Conservation (phyloP, 2,797 vertebrate species). For the Neosilurus mollespiculum region DNA sequence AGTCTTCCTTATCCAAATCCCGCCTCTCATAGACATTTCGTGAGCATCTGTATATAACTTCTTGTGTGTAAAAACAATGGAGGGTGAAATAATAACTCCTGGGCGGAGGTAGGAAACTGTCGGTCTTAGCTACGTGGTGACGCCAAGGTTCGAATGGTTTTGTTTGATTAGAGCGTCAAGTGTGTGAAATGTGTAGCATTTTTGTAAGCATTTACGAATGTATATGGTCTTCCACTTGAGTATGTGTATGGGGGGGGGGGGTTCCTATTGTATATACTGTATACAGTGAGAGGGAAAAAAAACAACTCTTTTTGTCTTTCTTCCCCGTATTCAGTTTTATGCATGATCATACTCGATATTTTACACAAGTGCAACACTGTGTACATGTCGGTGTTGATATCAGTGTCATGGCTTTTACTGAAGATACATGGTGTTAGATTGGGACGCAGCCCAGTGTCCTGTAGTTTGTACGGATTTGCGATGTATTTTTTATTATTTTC, state of each 20-base stretch:
- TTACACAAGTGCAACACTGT: constrained; percentile 39
- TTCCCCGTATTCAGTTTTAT: constrained; percentile 6
- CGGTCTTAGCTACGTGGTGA: neutral
- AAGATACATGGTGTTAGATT: neutral
- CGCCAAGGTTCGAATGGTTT: neutral
- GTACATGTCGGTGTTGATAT: neutral
- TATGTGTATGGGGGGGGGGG: neutral
- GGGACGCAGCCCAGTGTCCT: neutral
- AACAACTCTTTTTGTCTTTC: neutral
- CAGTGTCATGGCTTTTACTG: constrained; percentile 8
- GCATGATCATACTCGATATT: constrained; percentile 61
- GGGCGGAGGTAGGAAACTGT: no score
- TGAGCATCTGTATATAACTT: no score
- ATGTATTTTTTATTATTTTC: neutral
- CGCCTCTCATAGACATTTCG: no score
- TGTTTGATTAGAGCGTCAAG: neutral
- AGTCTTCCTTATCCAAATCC: no score
- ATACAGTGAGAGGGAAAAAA: neutral
- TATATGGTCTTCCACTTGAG: constrained; percentile 9
- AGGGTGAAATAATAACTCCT: no score
- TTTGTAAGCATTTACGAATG: constrained; percentile 7
- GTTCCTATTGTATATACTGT: constrained; percentile 43
- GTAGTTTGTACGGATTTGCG: neutral
- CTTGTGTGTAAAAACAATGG: neutral
- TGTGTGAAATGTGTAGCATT: constrained; percentile 14